Evolutionary conservation across 2,888 invertebrate genomes (phyloP), one percentile per base, ranked within the genome.

Genomic region (Malacosoma neustria): DNA sequence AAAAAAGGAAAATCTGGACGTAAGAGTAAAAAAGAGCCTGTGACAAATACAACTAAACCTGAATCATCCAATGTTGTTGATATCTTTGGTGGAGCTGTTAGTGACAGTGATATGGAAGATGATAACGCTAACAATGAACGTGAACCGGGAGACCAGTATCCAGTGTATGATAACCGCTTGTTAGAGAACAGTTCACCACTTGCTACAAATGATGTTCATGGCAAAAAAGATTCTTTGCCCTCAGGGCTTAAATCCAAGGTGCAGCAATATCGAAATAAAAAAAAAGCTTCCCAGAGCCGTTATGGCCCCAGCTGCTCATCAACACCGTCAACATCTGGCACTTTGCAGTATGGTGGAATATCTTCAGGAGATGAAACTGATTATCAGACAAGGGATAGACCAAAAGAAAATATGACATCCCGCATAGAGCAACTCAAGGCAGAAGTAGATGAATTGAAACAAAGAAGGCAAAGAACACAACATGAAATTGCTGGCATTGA

Each of bases 41-140:
- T n/a, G n/a, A n/a, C 88, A 54, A 73, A 60, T 33, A 38, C 49
- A 3, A 46, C 59, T 3, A 71, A 61, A 14, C 60, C 54, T 9
- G 62, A 64, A 35, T 61, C 80, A 14, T 76, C 84, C 3, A 81
- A 84, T 61, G 79, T 82, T 29, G 79, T 77, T 34, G 96, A 96
- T 53, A 95, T 97, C 60, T 98, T 98, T 80, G 98, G 97, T 14
- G 97, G 95, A 46, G 92, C 95, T 22, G 92, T 97, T 0, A 96
- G 96, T 60, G 96, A 97, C 54, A 96, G 96, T 14, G 94, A 94
- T 46, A 72, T 84, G 36, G 93, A 93, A 37, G 96, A 96, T 49
- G 93, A 93, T 43, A 91, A 91, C 59, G n/a, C n/a, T n/a, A n/a
- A n/a, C n/a, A n/a, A n/a, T n/a, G n/a, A n/a, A n/a, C n/a, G n/a